Evolutionary conservation across 2,113 vertebrate genomes (phyloP).

Genomic region (Dasyprocta punctata): DNA sequence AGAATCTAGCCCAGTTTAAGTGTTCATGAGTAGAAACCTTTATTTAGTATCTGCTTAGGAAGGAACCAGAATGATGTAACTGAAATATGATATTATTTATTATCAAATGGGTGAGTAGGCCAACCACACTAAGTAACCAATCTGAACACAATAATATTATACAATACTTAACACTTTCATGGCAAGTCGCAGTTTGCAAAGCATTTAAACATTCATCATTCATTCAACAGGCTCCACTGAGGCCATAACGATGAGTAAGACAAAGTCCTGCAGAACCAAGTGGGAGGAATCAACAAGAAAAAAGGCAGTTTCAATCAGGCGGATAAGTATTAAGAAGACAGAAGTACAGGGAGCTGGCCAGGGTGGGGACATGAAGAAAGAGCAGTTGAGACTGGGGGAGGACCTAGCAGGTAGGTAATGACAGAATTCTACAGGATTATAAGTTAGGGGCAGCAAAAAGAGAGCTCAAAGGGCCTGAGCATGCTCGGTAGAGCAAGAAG

Average conservation of each 20-base stretch:
- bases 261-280: constrained; percentile 2
- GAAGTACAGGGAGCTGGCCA: neutral
- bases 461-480: neutral
- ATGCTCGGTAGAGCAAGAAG: constrained; percentile 25
- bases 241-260: constrained; percentile 50
- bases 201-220: constrained; percentile 54
- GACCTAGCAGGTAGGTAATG: neutral
- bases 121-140: constrained; percentile 37
- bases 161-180: constrained; percentile 40
- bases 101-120: constrained; percentile 46
- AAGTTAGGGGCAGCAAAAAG: neutral
- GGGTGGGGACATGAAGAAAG: neutral
- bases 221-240: constrained; percentile 29
- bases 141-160: constrained; percentile 31
- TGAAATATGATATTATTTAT: constrained; percentile 55
- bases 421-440: neutral
- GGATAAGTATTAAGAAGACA: constrained; percentile 18
- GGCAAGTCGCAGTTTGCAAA: constrained; percentile 44
- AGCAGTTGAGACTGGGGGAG: neutral
- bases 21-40: neutral
- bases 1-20: constrained; percentile 14
- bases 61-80: constrained; percentile 37
- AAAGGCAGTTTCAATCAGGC: neutral
- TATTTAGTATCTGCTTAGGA: constrained; percentile 37
- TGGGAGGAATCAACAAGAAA: constrained; percentile 37